A percentile compares a stretch with the other conserved stretches of the same genome.
phyloP scores from a whole-genome alignment of 2,113 vertebrate genomes.

The Crotalus viridis region DNA sequence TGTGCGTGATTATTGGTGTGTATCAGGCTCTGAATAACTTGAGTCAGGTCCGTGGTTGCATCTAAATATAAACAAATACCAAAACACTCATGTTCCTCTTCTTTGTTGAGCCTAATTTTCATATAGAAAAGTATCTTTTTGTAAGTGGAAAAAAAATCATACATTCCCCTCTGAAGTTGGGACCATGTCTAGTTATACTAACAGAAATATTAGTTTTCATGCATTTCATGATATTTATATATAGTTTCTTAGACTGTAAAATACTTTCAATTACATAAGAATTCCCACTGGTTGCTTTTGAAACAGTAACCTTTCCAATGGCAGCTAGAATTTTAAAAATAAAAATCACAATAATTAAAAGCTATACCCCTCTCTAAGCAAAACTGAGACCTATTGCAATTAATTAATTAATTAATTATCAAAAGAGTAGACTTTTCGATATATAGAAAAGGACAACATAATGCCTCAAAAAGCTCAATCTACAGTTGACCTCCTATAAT shows the following conservation, averaged over 20 bases:
- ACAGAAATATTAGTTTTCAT: neutral
- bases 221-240: neutral
- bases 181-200: neutral
- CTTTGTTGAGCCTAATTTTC: slow-evolving; percentile 32
- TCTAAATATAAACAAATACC: neutral
- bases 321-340: neutral
- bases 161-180: neutral
- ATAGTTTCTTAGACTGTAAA: neutral
- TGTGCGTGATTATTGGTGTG: neutral
- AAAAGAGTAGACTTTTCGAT: neutral
- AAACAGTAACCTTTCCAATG: neutral
- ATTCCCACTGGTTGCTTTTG: neutral
- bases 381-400: neutral
- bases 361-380: neutral
- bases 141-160: neutral
- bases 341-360: neutral
- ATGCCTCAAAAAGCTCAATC: neutral
- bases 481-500: neutral
- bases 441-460: neutral
- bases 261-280: neutral
- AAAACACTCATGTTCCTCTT: slow-evolving; percentile 28
- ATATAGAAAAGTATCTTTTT: neutral
- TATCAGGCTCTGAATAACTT: neutral
- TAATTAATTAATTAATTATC: neutral
- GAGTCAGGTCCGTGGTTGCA: neutral